phyloP scores from a whole-genome alignment of 2,113 vertebrate species.

The Marmota flaviventris region DNA sequence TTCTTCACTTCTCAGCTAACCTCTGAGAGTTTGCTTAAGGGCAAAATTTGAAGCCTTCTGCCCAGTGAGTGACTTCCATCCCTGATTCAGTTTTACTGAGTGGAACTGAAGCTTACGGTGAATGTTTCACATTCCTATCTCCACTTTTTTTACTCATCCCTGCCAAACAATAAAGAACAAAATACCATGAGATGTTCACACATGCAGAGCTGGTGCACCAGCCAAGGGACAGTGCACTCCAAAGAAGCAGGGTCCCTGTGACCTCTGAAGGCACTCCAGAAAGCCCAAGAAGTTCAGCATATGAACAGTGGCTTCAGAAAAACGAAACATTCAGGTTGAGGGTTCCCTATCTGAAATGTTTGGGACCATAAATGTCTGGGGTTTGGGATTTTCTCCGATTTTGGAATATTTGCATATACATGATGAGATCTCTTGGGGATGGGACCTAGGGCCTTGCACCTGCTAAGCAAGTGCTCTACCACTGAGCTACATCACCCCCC shows the following conservation, averaged over 20 bases:
- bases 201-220: background rate
- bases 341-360: background rate
- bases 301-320: background rate
- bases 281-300: background rate
- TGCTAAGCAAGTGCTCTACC: background rate
- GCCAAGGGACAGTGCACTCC: background rate
- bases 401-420: background rate
- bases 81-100: background rate
- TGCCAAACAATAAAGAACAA: background rate
- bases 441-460: no score
- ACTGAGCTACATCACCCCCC: no score
- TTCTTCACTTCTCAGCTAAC: background rate
- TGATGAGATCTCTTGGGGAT: background rate
- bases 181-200: background rate
- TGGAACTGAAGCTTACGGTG: background rate
- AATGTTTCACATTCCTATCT: background rate
- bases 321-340: accelerated
- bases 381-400: background rate
- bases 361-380: background rate
- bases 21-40: background rate
- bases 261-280: background rate
- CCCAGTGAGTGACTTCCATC: accelerated
- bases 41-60: background rate
- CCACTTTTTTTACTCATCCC: background rate
- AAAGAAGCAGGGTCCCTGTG: background rate